These are phyloP conservation scores for Leptopilina myrica DNA, from an alignment of 2,888 invertebrate species.

Conservation along the genomic window DNA sequence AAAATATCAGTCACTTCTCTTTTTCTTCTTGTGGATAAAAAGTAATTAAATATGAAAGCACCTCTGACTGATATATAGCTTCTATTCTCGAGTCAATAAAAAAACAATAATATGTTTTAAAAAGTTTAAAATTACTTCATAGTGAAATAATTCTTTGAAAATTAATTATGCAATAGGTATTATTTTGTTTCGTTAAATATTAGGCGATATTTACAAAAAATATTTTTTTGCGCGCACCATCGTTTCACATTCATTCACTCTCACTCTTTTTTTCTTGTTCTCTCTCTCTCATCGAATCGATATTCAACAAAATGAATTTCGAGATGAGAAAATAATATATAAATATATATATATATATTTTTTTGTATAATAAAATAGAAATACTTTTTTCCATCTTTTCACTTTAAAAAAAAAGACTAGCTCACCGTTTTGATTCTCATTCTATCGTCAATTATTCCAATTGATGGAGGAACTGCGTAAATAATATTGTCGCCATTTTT, in stretches of 20 bases:
- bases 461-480: constrained; percentile 78
- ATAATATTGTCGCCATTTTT: constrained; percentile 78
- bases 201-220: constrained; percentile 16
- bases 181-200: neutral
- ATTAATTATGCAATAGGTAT: neutral
- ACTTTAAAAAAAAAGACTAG: constrained; percentile 53
- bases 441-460: constrained; percentile 76
- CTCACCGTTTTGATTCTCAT: constrained; percentile 77
- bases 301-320: neutral
- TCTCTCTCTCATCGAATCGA: too few species aligned
- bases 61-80: neutral
- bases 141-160: too few species aligned
- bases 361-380: constrained; percentile 26
- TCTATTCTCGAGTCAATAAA: neutral
- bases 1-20: neutral
- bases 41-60: neutral
- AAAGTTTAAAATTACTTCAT: neutral
- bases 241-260: neutral
- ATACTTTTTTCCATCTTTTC: constrained; percentile 5
- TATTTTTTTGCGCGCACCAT: constrained; percentile 7
- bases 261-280: neutral
- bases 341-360: too few species aligned
- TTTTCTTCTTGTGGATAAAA: neutral
- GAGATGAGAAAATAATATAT: neutral
- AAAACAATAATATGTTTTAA: neutral